These are phyloP conservation scores for Neopipo cinnamomea DNA, from an alignment of 2,113 vertebrate species.

Conservation along the genomic window DNA sequence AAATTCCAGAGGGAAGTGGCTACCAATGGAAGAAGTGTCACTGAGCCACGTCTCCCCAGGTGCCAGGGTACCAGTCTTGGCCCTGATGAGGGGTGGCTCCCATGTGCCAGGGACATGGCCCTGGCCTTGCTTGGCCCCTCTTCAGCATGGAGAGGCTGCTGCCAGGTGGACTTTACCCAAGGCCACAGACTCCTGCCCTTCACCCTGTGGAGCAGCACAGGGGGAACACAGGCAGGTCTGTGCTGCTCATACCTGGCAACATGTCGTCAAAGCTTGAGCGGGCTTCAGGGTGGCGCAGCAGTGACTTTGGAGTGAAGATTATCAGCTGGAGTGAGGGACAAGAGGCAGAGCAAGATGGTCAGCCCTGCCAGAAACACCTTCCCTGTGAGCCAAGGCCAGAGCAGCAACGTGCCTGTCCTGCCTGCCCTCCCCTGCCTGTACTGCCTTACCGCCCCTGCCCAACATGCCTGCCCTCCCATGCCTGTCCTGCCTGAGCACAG, in stretches of 20 bases:
- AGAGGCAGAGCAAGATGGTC: not conserved
- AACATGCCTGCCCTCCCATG: not conserved
- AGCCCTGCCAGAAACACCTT: not conserved
- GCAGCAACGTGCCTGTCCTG: not conserved
- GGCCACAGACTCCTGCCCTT: not conserved
- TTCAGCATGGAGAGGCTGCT: not conserved
- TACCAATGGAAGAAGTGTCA: not conserved
- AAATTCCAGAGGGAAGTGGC: not conserved
- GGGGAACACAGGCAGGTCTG: too few relatives aligned
- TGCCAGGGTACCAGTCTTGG: rapidly evolving
- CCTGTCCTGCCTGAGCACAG: not conserved
- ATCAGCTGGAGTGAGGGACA: conserved; percentile 82
- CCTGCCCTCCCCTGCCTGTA: too few relatives aligned
- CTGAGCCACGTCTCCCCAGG: not conserved
- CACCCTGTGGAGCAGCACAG: rapidly evolving
- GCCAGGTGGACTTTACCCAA: not conserved
- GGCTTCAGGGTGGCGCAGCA: conserved; percentile 91
- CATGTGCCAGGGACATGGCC: not conserved
- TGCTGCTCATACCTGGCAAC: conserved; percentile 77
- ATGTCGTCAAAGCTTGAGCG: conserved; percentile 91
- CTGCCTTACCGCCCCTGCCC: too few relatives aligned
- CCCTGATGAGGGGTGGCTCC: not conserved
- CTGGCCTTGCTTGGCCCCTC: not conserved
- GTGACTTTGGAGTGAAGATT: conserved; percentile 91
- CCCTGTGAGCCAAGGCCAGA: not conserved